These are phyloP conservation scores for Mionectes macconnelli DNA, from an alignment of 2,113 vertebrate species.

Conservation along the genomic window DNA sequence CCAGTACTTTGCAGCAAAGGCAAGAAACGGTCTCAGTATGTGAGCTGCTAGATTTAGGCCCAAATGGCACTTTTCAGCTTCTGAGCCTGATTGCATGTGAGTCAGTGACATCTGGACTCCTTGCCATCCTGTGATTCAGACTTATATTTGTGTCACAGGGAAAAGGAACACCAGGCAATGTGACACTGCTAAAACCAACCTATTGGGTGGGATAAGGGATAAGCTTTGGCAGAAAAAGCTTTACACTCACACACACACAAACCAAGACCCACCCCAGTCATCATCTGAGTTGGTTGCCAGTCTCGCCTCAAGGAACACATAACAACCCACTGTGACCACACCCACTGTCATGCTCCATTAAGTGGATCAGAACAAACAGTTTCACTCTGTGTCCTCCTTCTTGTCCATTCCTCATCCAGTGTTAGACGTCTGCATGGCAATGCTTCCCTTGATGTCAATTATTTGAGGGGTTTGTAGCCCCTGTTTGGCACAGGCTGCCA, in stretches of 20 bases:
- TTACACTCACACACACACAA: not conserved
- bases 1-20: not conserved
- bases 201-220: not conserved
- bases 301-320: not conserved
- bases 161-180: not conserved
- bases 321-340: not conserved
- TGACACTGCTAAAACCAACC: not conserved
- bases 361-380: accelerated
- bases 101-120: not conserved
- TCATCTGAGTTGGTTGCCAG: not conserved
- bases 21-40: not conserved
- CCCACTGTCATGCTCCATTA: not conserved
- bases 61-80: not conserved
- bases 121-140: not conserved
- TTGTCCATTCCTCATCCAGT: not conserved
- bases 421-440: not conserved
- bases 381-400: not conserved
- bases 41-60: not conserved
- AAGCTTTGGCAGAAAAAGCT: not conserved
- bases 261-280: not conserved
- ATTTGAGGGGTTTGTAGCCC: not conserved
- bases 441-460: not conserved
- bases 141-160: too few species aligned
- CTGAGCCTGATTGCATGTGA: not conserved
- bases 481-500: not conserved